Conservation (phyloP, 2,113 vertebrate genomes). For the Indri indri region DNA sequence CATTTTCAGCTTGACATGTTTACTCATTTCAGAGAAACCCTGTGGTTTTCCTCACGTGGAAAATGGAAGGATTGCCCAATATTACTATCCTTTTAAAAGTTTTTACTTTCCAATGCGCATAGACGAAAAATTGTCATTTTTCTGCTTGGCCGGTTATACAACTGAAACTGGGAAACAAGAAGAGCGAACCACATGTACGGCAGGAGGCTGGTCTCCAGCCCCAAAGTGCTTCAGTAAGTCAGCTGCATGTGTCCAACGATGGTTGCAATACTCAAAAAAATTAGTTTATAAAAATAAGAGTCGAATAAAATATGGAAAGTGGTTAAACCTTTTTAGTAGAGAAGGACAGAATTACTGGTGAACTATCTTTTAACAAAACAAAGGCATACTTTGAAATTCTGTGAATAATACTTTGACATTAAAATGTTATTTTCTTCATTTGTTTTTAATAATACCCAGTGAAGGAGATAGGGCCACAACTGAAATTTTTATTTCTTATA, state of each 20-base stretch:
- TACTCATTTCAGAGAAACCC: constrained; percentile 76
- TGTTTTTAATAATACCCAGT: not conserved
- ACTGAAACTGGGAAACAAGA: constrained; percentile 79
- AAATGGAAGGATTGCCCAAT: constrained; percentile 82
- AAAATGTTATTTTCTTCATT: not conserved
- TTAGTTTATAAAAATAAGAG: fast-evolving
- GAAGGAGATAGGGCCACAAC: not conserved
- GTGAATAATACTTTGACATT: not conserved
- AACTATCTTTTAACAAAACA: not conserved
- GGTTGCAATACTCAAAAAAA: fast-evolving
- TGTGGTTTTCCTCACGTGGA: constrained; percentile 82
- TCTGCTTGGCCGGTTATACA: constrained; percentile 81
- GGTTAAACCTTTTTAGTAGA: not conserved
- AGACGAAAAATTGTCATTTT: constrained; percentile 75
- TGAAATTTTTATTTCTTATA: not conserved
- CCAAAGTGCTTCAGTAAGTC: constrained; percentile 84
- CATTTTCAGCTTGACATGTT: constrained; percentile 11
- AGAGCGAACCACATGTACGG: constrained; percentile 77
- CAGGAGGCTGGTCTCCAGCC: constrained; percentile 80
- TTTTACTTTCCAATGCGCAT: constrained; percentile 83
- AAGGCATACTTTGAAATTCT: not conserved
- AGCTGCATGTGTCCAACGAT: fast-evolving
- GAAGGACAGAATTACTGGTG: not conserved
- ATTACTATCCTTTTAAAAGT: constrained; percentile 83
- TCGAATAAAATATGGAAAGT: not conserved